These are phyloP conservation scores for Limanda limanda DNA, from an alignment of 2,113 vertebrate species.

Conservation along the genomic window DNA sequence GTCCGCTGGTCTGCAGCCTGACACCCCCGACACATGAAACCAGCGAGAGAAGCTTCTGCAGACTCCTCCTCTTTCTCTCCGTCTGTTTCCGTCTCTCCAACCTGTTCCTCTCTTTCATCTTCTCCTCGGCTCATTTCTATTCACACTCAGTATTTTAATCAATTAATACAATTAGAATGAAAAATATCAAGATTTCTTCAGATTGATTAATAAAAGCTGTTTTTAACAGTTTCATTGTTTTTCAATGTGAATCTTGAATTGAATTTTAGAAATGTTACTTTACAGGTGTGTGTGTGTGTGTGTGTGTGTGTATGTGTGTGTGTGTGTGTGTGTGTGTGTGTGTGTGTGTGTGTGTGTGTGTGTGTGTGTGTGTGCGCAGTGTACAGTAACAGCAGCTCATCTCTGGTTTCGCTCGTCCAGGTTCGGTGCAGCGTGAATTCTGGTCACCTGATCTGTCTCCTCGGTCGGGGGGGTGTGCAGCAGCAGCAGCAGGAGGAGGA, in stretches of 20 bases:
- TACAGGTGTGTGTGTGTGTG: no score
- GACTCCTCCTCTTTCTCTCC: no score
- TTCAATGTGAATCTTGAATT: no score
- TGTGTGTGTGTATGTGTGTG: no score
- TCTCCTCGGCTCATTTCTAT: not conserved
- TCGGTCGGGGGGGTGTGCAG: conserved; percentile 16
- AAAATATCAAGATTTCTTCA: no score
- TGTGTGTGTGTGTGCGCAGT: conserved; percentile 52
- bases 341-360: conserved; percentile 23
- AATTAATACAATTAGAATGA: no score
- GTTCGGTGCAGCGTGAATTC: conserved; percentile 82
- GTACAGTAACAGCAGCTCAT: conserved; percentile 85
- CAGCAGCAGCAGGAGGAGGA: not conserved
- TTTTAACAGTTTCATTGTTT: no score
- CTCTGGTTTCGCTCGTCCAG: conserved; percentile 88
- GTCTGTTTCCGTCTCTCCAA: not conserved
- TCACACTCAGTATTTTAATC: no score
- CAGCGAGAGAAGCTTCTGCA: not conserved
- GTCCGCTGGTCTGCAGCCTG: not conserved
- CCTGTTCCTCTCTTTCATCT: not conserved
- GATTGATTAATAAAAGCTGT: no score
- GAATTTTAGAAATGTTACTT: no score
- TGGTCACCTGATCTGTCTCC: conserved; percentile 80
- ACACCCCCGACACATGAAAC: conserved; percentile 32
- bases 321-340: not conserved